A percentile compares a stretch with the other conserved stretches of the same genome.
Evolutionary conservation across 2,797 vertebrate species (phyloP).

Genomic region (Tinamus major): DNA sequence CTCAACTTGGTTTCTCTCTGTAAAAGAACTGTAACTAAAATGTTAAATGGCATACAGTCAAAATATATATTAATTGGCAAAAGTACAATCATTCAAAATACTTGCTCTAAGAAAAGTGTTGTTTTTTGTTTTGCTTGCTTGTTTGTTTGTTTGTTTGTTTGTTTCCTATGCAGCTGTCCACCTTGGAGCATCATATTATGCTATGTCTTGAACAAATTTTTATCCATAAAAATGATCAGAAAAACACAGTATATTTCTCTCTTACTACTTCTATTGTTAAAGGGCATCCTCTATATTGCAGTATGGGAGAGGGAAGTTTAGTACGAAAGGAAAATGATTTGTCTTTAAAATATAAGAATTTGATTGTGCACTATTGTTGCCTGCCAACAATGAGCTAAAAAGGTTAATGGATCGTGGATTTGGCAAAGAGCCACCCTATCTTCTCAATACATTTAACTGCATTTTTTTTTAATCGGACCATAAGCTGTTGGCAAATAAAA

Average conservation of each 20-base stretch:
- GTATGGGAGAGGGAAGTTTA: conserved; percentile 48
- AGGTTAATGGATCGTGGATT: conserved; percentile 79
- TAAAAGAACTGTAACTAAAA: not conserved
- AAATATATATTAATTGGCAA: not conserved
- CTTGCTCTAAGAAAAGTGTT: not conserved
- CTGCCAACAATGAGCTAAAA: conserved; percentile 80
- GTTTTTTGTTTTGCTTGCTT: not conserved
- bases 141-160: no score
- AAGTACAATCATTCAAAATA: not conserved
- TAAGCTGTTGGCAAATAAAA: conserved; percentile 69
- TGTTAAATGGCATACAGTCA: not conserved
- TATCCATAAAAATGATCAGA: conserved; percentile 38
- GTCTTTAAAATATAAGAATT: conserved; percentile 74
- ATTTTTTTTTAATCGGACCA: conserved; percentile 36
- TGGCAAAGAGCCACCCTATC: conserved; percentile 74
- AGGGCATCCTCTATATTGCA: conserved; percentile 52
- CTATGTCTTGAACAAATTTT: not conserved
- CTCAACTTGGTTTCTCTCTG: not conserved
- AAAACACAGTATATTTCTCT: conserved; percentile 26
- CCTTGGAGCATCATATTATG: conserved; percentile 6
- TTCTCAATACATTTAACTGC: conserved; percentile 48
- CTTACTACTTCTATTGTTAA: conserved; percentile 60
- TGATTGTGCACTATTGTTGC: conserved; percentile 76
- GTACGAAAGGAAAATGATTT: conserved; percentile 57
- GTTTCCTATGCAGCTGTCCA: not conserved